Conservation (phyloP, 2,113 vertebrate genomes). For the Tauraco erythrolophus region DNA sequence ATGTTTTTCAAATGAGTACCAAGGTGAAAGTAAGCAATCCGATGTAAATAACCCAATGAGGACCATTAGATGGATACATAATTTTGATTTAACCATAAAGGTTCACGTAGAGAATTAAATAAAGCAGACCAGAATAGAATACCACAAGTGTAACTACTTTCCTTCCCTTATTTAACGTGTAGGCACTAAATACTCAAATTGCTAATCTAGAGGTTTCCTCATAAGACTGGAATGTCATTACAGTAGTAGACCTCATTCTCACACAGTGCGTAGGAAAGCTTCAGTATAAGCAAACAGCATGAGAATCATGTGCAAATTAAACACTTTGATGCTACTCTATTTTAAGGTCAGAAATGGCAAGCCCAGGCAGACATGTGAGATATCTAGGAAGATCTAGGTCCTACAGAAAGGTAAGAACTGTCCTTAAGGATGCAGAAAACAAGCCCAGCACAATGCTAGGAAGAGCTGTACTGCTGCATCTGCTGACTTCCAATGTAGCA, state of each 20-base stretch:
- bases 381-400: neutral
- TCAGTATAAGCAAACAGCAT: neutral
- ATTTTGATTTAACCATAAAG: neutral
- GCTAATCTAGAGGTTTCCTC: neutral
- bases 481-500: accelerated
- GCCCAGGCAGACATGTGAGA: neutral
- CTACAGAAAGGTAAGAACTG: neutral
- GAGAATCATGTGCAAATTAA: neutral
- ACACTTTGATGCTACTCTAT: neutral
- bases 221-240: neutral
- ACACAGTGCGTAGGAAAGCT: neutral
- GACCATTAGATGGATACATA: neutral
- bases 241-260: neutral
- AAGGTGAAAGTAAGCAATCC: neutral
- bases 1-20: neutral
- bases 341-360: neutral
- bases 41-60: neutral
- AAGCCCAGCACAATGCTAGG: neutral
- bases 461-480: neutral
- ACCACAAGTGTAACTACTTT: neutral
- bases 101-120: neutral
- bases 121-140: neutral
- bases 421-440: neutral
- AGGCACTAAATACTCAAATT: neutral
- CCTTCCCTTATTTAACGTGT: neutral